Conservation (phyloP, 2,888 invertebrate species). For the Augiades crinisus region DNA sequence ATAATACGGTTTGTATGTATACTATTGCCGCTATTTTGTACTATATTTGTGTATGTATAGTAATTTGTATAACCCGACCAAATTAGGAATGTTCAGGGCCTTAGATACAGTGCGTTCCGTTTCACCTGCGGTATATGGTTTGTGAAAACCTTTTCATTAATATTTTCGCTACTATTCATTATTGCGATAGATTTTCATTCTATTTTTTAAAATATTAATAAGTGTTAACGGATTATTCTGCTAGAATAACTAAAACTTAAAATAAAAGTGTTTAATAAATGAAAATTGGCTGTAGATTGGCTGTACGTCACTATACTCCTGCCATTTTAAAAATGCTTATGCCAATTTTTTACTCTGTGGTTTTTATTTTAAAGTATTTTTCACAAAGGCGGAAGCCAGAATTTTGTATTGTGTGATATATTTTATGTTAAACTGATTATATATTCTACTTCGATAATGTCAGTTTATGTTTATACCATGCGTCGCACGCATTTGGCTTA, state of each 20-base stretch:
- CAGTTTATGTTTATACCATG: not conserved
- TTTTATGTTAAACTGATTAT: slow-evolving; percentile 6
- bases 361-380: slow-evolving; percentile 46
- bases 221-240: too few species aligned
- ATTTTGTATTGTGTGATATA: slow-evolving; percentile 26
- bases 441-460: slow-evolving; percentile 24
- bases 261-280: not conserved
- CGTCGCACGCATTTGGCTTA: not conserved
- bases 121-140: slow-evolving; percentile 36
- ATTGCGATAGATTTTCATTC: not conserved
- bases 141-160: too few species aligned
- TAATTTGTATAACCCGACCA: slow-evolving; percentile 54
- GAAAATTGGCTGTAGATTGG: slow-evolving; percentile 21
- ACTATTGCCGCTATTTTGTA: slow-evolving; percentile 76
- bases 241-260: too few species aligned
- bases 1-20: slow-evolving; percentile 56
- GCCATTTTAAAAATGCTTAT: slow-evolving; percentile 16
- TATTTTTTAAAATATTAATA: too few species aligned
- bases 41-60: slow-evolving; percentile 55
- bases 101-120: slow-evolving; percentile 58
- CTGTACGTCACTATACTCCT: slow-evolving; percentile 37
- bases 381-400: slow-evolving; percentile 32
- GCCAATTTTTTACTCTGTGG: slow-evolving; percentile 61
- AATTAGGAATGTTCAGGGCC: slow-evolving; percentile 48
- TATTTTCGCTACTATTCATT: not conserved